Conservation (phyloP, 2,888 invertebrate species). For the Amblyteles armatorius region DNA sequence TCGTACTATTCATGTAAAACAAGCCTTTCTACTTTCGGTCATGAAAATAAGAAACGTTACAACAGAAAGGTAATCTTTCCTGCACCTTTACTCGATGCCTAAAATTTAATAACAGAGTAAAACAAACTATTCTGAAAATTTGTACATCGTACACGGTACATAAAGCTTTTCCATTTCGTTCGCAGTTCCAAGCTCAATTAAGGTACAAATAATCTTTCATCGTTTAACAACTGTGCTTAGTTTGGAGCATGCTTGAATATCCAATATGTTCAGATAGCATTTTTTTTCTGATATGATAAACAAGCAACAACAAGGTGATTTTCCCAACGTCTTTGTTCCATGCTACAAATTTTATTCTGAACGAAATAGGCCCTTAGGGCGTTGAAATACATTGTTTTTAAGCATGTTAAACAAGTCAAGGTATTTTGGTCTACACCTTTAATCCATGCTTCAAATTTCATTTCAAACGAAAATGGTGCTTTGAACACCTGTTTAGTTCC, state of each 20-base stretch:
- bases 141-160: not conserved
- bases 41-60: not conserved
- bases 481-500: not conserved
- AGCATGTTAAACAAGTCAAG: not conserved
- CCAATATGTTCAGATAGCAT: not conserved
- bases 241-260: not conserved
- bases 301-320: not conserved
- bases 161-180: not conserved
- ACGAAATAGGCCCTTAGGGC: no score
- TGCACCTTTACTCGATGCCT: not conserved
- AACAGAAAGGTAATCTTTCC: not conserved
- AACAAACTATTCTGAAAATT: not conserved
- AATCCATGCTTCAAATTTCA: not conserved
- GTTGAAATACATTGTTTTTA: not conserved
- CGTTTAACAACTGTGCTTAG: no score
- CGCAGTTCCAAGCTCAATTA: not conserved
- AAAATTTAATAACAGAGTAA: not conserved
- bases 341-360: no score
- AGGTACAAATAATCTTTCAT: not conserved
- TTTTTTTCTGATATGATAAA: not conserved
- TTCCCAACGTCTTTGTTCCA: no score
- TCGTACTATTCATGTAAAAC: no score
- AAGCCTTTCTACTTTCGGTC: no score
- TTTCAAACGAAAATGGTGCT: not conserved
- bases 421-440: not conserved